Conservation (phyloP, 1,140 invertebrate species). For the Drosophila parabipectinata region DNA sequence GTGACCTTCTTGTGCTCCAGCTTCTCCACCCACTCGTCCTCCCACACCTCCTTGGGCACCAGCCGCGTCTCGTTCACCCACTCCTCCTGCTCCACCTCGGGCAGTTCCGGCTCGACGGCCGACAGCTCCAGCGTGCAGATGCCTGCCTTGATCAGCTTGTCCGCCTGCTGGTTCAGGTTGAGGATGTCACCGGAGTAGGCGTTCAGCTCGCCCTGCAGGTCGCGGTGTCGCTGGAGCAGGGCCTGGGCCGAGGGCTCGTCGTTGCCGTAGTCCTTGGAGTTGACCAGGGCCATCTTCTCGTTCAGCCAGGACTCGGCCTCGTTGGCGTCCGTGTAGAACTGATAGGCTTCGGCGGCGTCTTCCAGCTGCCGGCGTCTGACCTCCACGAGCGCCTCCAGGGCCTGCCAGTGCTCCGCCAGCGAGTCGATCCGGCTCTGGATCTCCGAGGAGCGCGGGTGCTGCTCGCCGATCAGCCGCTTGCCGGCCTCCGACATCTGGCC, state of each 20-base stretch:
- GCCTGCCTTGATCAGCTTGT: conserved; percentile 91
- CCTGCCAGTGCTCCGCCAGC: conserved; percentile 93
- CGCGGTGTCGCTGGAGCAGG: conserved; percentile 92
- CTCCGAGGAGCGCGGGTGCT: conserved; percentile 91
- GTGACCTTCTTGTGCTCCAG: conserved; percentile 93
- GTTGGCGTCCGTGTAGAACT: conserved; percentile 98
- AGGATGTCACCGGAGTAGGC: conserved; percentile 96
- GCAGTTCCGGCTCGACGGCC: conserved; percentile 88
- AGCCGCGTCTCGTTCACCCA: conserved; percentile 91
- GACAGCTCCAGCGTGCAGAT: conserved; percentile 90
- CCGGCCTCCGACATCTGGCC: conserved; percentile 91
- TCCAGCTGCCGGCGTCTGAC: conserved; percentile 93
- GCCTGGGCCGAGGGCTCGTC: conserved; percentile 96
- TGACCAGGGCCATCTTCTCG: conserved; percentile 94
- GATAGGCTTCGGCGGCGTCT: conserved; percentile 96
- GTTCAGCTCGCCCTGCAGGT: conserved; percentile 95
- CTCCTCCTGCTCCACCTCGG: conserved; percentile 89
- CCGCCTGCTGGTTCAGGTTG: conserved; percentile 93
- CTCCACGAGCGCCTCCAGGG: conserved; percentile 93
- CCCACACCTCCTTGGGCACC: conserved; percentile 95
- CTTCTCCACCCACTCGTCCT: conserved; percentile 94
- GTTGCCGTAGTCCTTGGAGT: conserved; percentile 94
- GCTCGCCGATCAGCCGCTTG: conserved; percentile 89
- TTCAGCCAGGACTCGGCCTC: conserved; percentile 99
- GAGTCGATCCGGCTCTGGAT: conserved; percentile 92